A percentile compares a stretch with the other conserved stretches of the same genome.
phyloP scores from a whole-genome alignment of 2,113 vertebrate species.

The Rhipidura dahli region DNA sequence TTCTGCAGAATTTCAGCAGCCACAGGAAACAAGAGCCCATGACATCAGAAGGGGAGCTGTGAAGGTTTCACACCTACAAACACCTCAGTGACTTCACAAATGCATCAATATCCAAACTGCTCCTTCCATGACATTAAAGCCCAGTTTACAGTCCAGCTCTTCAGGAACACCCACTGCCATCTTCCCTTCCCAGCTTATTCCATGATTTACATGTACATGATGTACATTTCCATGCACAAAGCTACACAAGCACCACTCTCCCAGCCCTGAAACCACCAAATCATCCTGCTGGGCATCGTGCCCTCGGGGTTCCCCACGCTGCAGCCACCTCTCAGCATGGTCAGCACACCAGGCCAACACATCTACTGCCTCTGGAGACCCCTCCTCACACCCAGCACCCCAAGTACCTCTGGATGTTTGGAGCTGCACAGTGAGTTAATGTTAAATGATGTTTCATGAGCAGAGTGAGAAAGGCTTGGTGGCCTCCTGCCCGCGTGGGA shows the following conservation, averaged over 20 bases:
- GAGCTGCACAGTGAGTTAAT: neutral
- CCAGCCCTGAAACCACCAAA: accelerated
- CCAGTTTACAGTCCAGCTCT: neutral
- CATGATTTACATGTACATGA: no score
- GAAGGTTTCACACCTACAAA: neutral
- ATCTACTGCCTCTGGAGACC: neutral
- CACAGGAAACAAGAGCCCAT: neutral
- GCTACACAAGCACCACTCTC: accelerated
- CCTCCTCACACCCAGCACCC: neutral
- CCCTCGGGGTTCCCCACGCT: neutral
- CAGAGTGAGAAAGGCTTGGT: neutral
- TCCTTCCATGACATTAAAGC: neutral
- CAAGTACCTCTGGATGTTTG: neutral
- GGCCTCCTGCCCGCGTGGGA: accelerated
- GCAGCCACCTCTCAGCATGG: neutral
- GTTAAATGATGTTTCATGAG: neutral
- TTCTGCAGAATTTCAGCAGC: neutral
- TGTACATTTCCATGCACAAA: accelerated
- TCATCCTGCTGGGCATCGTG: accelerated
- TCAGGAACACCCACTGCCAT: neutral
- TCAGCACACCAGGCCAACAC: neutral
- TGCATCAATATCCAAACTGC: accelerated
- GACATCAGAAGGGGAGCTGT: neutral
- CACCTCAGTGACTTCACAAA: neutral
- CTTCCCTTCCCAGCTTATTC: neutral